phyloP scores from a whole-genome alignment of 1,140 invertebrate genomes.

The Ceratitis capitata region DNA sequence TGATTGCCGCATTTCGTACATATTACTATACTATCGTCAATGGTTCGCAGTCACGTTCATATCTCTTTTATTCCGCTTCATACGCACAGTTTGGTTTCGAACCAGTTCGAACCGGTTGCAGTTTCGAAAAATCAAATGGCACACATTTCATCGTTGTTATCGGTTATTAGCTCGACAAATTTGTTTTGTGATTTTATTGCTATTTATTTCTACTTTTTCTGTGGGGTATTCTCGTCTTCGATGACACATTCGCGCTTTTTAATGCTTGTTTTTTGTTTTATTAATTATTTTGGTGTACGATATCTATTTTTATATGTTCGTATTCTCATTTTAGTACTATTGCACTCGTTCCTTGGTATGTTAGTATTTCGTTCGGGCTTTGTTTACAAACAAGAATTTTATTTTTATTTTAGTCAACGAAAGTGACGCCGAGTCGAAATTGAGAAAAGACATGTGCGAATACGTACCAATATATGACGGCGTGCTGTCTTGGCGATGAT shows the following conservation, averaged over 20 bases:
- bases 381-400: constrained; percentile 2
- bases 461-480: not conserved
- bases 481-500: not conserved
- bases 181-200: not conserved
- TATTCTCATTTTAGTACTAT: not conserved
- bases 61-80: too few species aligned
- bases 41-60: not conserved
- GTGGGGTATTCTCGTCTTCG: not conserved
- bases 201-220: not conserved
- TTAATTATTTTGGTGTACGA: not conserved
- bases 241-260: not conserved
- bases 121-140: not conserved
- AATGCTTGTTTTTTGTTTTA: not conserved
- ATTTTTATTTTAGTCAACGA: not conserved
- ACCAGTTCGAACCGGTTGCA: constrained; percentile 7
- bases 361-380: not conserved
- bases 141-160: not conserved
- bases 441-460: not conserved
- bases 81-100: not conserved
- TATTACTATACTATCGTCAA: not conserved
- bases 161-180: not conserved
- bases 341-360: not conserved
- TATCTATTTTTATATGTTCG: constrained; percentile 6
- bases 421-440: not conserved
- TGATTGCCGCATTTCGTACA: not conserved